Percentiles rank a stretch among this genome's conserved stretches.
Conservation (phyloP, 2,113 vertebrate species). For the Erpornis zantholeuca region DNA sequence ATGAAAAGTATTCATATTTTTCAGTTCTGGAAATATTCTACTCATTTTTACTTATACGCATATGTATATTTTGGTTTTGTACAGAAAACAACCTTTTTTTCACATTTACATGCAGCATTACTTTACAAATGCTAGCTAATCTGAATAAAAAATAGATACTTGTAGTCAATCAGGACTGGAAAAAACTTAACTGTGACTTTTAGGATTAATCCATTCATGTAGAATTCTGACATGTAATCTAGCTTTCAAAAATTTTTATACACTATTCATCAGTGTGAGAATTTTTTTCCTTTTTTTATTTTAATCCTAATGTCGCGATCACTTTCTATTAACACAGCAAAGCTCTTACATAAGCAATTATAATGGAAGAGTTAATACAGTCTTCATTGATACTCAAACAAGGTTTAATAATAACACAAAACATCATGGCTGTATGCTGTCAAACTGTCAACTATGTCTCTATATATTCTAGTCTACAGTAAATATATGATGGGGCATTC, state of each 20-base stretch:
- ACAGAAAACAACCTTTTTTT: neutral
- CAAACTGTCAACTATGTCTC: neutral
- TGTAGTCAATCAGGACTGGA: neutral
- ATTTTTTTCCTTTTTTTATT: neutral
- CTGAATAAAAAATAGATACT: neutral
- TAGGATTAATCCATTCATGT: neutral
- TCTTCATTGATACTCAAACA: neutral
- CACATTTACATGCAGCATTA: neutral
- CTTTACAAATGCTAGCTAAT: neutral
- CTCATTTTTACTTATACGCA: neutral
- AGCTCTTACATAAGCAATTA: neutral
- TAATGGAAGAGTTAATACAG: neutral
- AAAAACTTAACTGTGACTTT: neutral
- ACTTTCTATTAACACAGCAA: neutral
- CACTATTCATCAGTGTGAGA: neutral
- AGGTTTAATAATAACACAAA: neutral
- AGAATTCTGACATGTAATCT: neutral
- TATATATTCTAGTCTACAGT: neutral
- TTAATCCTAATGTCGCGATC: neutral
- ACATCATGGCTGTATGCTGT: accelerated
- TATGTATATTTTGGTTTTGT: neutral
- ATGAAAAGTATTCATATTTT: neutral
- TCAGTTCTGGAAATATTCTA: neutral
- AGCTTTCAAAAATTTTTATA: neutral
- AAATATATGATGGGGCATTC: neutral